A percentile compares a stretch with the other conserved stretches of the same genome.
These are phyloP conservation scores for Chlorocebus sabaeus DNA, from an alignment of 2,113 vertebrate species.

Conservation along the genomic window DNA sequence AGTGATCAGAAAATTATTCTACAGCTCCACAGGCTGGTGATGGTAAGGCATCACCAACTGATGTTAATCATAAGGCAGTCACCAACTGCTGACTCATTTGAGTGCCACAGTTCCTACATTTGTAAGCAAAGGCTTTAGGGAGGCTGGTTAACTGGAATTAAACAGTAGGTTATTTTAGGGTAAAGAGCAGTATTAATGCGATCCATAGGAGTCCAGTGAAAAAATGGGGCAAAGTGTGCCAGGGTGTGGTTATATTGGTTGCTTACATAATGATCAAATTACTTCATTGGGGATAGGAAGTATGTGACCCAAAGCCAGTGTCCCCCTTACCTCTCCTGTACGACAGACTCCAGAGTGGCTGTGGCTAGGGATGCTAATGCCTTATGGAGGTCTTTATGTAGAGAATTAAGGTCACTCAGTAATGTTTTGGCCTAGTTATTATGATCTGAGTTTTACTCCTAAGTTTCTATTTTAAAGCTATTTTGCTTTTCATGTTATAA, in stretches of 20 bases:
- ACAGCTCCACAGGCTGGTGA: background rate
- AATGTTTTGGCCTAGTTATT: background rate
- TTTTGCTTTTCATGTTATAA: constrained; percentile 35
- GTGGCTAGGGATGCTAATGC: constrained; percentile 90
- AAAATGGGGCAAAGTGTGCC: constrained; percentile 3
- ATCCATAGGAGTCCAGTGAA: background rate
- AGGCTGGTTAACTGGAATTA: background rate
- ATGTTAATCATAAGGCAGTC: background rate
- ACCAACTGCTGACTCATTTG: background rate
- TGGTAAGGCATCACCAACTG: too few species aligned
- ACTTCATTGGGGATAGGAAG: background rate
- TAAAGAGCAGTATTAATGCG: background rate
- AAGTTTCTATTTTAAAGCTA: constrained; percentile 23
- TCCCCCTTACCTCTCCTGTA: constrained; percentile 91
- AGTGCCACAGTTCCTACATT: background rate
- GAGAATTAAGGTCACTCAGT: constrained; percentile 77
- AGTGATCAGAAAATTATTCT: background rate
- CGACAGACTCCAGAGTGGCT: constrained; percentile 92
- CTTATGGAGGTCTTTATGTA: constrained; percentile 88
- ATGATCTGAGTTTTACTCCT: constrained; percentile 7
- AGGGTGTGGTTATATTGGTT: background rate
- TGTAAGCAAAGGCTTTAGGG: background rate
- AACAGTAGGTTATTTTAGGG: background rate
- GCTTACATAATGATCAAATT: background rate
- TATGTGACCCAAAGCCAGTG: background rate